Evolutionary conservation across 2,888 invertebrate species (phyloP).

Genomic region (Leucophenga maculata): DNA sequence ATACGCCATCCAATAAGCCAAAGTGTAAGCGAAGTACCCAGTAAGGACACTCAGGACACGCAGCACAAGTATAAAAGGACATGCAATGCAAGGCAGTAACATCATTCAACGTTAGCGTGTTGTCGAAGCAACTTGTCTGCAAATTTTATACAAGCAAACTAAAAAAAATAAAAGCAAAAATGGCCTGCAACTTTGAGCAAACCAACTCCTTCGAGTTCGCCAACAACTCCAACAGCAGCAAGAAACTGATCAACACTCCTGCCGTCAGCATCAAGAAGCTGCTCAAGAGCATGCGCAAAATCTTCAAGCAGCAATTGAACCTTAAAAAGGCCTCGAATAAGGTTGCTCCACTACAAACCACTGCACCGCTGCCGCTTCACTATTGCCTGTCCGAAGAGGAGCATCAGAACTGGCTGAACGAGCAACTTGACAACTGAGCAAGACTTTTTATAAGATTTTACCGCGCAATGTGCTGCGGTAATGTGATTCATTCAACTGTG

Average conservation of each 20-base stretch:
- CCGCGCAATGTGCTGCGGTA: background rate
- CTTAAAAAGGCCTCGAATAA: background rate
- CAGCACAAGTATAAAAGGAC: conserved; percentile 11
- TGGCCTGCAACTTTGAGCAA: conserved; percentile 10
- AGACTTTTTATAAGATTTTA: background rate
- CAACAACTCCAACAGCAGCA: background rate
- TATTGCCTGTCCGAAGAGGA: conserved; percentile 43
- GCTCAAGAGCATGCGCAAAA: conserved; percentile 38
- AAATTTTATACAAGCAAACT: background rate
- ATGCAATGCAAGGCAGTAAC: background rate
- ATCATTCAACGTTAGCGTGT: conserved; percentile 6
- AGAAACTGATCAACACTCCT: conserved; percentile 2
- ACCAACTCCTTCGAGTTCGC: background rate
- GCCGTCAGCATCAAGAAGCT: conserved; percentile 41
- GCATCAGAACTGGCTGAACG: conserved; percentile 44
- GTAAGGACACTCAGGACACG: background rate
- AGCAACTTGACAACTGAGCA: conserved; percentile 37
- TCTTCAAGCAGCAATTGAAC: conserved; percentile 32
- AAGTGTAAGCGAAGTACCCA: background rate
- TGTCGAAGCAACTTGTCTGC: conserved; percentile 3
- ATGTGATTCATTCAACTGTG: conserved; percentile 20
- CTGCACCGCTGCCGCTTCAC: background rate
- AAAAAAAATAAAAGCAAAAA: conserved; percentile 4
- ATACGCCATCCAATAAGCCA: background rate
- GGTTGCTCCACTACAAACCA: background rate